A percentile compares a stretch with the other conserved stretches of the same genome.
Conservation (phyloP, 2,113 vertebrate genomes). For the Gallinago jamesoni region DNA sequence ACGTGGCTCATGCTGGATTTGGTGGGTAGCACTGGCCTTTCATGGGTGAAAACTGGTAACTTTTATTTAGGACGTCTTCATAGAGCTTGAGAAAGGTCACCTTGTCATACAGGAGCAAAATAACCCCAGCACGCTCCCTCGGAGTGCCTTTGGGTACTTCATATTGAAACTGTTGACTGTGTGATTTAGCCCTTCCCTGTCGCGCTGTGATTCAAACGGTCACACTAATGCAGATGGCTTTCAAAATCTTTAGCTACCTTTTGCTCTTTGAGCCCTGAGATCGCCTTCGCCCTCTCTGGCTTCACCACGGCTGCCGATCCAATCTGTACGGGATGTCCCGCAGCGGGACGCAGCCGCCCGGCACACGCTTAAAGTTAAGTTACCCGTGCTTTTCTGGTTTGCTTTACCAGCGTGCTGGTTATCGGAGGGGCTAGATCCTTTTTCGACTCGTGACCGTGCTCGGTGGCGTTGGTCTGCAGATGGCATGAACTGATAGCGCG, state of each 20-base stretch:
- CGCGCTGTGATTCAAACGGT: not conserved
- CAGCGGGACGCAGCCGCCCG: not conserved
- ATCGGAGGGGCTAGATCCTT: not conserved
- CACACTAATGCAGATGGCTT: not conserved
- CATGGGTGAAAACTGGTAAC: rapidly evolving
- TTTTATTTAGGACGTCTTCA: not conserved
- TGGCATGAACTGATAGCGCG: not conserved
- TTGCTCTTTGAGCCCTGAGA: not conserved
- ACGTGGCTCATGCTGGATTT: not conserved
- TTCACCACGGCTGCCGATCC: not conserved
- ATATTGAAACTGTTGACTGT: not conserved
- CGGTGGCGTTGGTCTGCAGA: not conserved
- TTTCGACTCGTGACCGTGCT: not conserved
- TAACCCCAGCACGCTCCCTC: not conserved
- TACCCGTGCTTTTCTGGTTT: not conserved
- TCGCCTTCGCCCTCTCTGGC: not conserved
- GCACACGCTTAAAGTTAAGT: rapidly evolving
- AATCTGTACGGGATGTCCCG: not conserved
- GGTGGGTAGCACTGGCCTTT: not conserved
- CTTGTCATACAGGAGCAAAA: not conserved
- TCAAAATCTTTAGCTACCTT: not conserved
- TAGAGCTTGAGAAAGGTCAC: not conserved
- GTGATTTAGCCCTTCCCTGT: not conserved
- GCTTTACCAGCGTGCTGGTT: not conserved
- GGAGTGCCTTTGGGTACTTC: not conserved